Evolutionary conservation across 2,888 invertebrate species (phyloP).

Genomic region (Drosophila differens): DNA sequence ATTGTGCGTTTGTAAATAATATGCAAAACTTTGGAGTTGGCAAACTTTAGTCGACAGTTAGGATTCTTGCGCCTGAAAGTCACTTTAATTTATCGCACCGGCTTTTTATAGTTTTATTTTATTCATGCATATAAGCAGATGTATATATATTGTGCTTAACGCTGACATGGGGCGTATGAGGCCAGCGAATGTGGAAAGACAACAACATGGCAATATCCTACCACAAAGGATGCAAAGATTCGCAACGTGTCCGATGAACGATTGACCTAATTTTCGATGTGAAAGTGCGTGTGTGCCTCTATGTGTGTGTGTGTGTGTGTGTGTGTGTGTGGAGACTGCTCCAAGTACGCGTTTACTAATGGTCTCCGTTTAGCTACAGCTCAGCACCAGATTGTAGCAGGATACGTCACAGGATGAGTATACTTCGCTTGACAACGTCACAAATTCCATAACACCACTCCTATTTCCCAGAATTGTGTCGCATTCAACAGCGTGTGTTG

Average conservation of each 20-base stretch:
- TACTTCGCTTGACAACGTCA: slow-evolving; percentile 18
- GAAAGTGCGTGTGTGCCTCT: not conserved
- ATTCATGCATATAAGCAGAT: slow-evolving; percentile 10
- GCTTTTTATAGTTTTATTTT: slow-evolving; percentile 29
- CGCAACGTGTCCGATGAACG: slow-evolving; percentile 49
- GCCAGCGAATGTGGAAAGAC: slow-evolving; percentile 13
- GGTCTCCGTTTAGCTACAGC: slow-evolving; percentile 49
- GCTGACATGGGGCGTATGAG: slow-evolving; percentile 19
- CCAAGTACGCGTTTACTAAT: slow-evolving; percentile 46
- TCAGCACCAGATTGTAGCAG: slow-evolving; percentile 15
- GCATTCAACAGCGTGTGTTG: not conserved
- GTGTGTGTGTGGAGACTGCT: slow-evolving; percentile 9
- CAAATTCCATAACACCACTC: not conserved
- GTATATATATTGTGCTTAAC: slow-evolving; percentile 32
- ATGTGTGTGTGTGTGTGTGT: slow-evolving; percentile 3
- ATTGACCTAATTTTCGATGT: slow-evolving; percentile 64
- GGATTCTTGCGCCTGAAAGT: slow-evolving; percentile 23
- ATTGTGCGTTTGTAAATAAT: slow-evolving; percentile 61
- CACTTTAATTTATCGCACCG: slow-evolving; percentile 57
- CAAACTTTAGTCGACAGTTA: slow-evolving; percentile 41
- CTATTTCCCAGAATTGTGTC: not conserved
- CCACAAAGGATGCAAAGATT: slow-evolving; percentile 50
- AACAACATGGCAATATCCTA: slow-evolving; percentile 50
- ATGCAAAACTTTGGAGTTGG: slow-evolving; percentile 55
- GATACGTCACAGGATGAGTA: slow-evolving; percentile 35